These are phyloP conservation scores for Capitella teleta DNA, from an alignment of 1,140 invertebrate genomes.

Conservation along the genomic window DNA sequence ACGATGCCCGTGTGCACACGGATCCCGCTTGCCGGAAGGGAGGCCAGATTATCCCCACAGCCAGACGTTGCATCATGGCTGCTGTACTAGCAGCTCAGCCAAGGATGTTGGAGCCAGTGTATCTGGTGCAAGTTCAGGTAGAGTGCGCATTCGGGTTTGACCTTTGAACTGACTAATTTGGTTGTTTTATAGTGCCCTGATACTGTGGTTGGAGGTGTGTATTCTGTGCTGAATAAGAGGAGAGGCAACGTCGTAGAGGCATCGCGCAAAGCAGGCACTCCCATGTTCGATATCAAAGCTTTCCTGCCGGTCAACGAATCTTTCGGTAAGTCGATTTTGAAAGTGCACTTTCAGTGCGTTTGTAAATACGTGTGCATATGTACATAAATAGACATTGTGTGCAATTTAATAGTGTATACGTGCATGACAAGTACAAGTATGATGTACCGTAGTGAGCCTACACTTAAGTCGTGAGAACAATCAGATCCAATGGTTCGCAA, in stretches of 20 bases:
- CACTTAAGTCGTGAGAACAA: no score
- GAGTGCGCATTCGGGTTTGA: background rate
- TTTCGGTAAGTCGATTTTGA: slow-evolving; percentile 64
- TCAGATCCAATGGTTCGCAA: no score
- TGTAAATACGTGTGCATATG: no score
- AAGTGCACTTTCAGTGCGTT: no score
- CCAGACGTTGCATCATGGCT: slow-evolving; percentile 93
- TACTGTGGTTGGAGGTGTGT: slow-evolving; percentile 87
- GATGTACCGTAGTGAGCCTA: no score
- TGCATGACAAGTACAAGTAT: no score
- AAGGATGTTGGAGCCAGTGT: slow-evolving; percentile 94
- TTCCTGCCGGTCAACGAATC: slow-evolving; percentile 98
- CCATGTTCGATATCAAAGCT: slow-evolving; percentile 98
- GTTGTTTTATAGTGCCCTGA: slow-evolving; percentile 80
- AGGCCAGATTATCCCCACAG: slow-evolving; percentile 99
- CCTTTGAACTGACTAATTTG: background rate
- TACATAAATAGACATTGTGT: no score
- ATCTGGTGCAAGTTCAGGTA: slow-evolving; percentile 92
- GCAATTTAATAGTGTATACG: no score
- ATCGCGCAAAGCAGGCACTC: slow-evolving; percentile 81
- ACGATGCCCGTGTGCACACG: slow-evolving; percentile 97
- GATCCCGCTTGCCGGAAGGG: slow-evolving; percentile 99
- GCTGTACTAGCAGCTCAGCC: slow-evolving; percentile 84
- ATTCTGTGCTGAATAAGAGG: slow-evolving; percentile 89
- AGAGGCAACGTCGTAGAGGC: slow-evolving; percentile 95